Evolutionary conservation across 2,797 vertebrate genomes (phyloP), one percentile per base, ranked within the genome.

Genomic region (Rousettus madagascariensis): DNA sequence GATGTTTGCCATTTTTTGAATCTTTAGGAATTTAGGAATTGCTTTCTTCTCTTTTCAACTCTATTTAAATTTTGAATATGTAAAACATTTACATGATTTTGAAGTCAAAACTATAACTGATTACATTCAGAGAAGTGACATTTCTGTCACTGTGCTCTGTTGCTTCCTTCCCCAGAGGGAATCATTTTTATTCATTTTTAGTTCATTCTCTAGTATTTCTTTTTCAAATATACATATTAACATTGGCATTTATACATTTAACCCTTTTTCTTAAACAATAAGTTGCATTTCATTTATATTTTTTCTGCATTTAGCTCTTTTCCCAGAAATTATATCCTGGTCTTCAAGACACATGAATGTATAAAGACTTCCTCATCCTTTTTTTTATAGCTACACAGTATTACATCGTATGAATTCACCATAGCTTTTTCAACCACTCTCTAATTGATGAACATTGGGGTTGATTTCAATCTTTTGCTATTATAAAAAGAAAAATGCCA

Each of bases 11-110:
- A 22, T 51, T 86, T 69, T 89, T 90, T 74, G 51, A 90, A 12
- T 90, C 66, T 96, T 94, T 87, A 95, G 68, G 22, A 95, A 88
- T 92, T 85, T 87, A 95, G 68, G 22, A 95, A 88, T 92, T 85
- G 41, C 86, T 93, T 94, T 92, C 71, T 92, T 84, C 57, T 74
- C 57, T 91, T 36, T 94, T 65, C 33, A 3, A 94, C 74, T 90
- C 19, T 63, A 69, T 74, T 94, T 95, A 90, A 82, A 92, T 68
- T 77, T 86, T 80, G 46, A 96, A 63, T 87, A 94, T 41, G 43
- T 83, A 84, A 94, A 92, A 72, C 36, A 20, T 90, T 72, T 92
- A 30, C 38, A 65, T 26, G 43, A 93, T 85, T 93, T 55, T 43
- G 65, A 84, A 87, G 24, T 66, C 24, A 87, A 92, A 94, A 26